Evolutionary conservation across 2,888 invertebrate species (phyloP).

Genomic region (Blera fallax): DNA sequence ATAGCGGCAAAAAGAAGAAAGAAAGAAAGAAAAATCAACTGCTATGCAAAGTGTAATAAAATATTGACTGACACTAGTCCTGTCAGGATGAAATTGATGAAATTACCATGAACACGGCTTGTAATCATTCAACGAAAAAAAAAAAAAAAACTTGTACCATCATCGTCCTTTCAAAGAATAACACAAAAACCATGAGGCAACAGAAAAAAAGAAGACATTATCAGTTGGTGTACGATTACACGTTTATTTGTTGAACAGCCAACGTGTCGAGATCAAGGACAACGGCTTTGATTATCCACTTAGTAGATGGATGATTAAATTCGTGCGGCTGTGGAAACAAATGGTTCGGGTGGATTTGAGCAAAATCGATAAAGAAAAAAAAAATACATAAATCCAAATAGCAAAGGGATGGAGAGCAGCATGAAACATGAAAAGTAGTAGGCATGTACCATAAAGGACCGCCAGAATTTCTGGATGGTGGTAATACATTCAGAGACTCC

Average conservation of each 20-base stretch:
- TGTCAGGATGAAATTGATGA: slow-evolving; percentile 38
- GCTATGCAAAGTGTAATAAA: not conserved
- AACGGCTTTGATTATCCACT: slow-evolving; percentile 43
- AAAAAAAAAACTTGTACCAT: not conserved
- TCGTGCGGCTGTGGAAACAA: slow-evolving; percentile 42
- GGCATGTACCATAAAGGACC: not conserved
- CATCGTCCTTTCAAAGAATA: not conserved
- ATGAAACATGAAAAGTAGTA: not conserved
- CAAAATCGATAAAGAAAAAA: slow-evolving; percentile 57
- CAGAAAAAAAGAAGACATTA: slow-evolving; percentile 4
- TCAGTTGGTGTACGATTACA: not conserved
- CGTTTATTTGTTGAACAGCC: slow-evolving; percentile 1
- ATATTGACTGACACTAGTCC: slow-evolving; percentile 20
- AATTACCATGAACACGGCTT: slow-evolving; percentile 28
- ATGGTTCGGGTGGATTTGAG: slow-evolving; percentile 49
- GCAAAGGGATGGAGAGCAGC: not conserved
- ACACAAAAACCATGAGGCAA: not conserved
- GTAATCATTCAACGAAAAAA: not conserved
- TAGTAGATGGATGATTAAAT: slow-evolving; percentile 52
- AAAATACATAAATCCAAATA: slow-evolving; percentile 27
- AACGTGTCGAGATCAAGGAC: slow-evolving; percentile 46
- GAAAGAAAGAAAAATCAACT: not conserved
- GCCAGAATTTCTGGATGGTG: not conserved
- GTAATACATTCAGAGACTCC: slow-evolving; percentile 1
- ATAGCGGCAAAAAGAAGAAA: not conserved